Conservation (phyloP, 1,140 invertebrate genomes). For the Bombus affinis region DNA sequence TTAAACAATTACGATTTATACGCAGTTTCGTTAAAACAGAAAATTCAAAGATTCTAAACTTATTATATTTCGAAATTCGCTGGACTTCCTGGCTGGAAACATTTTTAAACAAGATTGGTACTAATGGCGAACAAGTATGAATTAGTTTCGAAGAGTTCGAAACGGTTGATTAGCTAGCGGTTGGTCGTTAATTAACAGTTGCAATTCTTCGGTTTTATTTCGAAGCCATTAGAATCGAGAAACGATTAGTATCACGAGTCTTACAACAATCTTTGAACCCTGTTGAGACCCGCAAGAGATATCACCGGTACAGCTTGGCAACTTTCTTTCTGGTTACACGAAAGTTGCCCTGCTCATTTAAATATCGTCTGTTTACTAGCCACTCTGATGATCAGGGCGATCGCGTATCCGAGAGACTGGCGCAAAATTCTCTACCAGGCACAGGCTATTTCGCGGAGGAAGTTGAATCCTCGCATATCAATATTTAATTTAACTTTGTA, state of each 20-base stretch:
- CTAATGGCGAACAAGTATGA: no score
- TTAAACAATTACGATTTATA: no score
- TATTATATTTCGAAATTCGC: no score
- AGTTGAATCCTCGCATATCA: slow-evolving; percentile 46
- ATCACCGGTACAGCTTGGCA: neutral
- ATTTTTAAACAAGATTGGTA: no score
- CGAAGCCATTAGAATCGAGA: neutral
- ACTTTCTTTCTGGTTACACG: slow-evolving; percentile 19
- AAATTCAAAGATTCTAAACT: no score
- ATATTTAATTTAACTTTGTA: slow-evolving; percentile 55
- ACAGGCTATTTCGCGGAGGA: slow-evolving; percentile 13
- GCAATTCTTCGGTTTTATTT: neutral
- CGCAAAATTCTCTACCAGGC: slow-evolving; percentile 5
- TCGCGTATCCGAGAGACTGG: neutral
- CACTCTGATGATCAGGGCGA: slow-evolving; percentile 9
- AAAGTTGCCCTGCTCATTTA: slow-evolving; percentile 13
- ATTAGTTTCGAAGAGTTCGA: neutral
- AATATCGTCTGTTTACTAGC: slow-evolving; percentile 25
- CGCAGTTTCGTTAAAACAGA: no score
- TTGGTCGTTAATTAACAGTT: neutral
- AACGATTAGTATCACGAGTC: neutral
- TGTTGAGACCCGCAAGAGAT: neutral
- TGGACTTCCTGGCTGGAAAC: no score
- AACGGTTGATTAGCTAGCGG: neutral
- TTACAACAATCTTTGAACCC: neutral